These are phyloP conservation scores for Eupleurogrammus muticus DNA, from an alignment of 2,797 vertebrate genomes.

Conservation along the genomic window DNA sequence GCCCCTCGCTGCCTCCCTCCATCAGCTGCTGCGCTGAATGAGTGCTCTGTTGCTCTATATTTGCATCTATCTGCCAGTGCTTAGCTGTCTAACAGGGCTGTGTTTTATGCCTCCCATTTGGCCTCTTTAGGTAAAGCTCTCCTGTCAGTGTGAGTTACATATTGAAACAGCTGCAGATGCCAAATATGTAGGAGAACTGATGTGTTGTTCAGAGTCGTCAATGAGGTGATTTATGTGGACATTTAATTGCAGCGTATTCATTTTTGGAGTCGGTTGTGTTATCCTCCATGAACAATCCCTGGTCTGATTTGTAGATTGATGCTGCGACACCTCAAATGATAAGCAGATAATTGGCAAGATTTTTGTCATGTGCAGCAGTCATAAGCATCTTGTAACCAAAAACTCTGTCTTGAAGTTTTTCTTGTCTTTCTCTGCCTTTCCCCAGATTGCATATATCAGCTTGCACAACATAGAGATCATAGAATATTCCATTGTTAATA, in stretches of 20 bases:
- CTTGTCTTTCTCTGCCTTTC: not conserved
- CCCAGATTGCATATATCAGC: not conserved
- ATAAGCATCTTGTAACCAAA: not conserved
- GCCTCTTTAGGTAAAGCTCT: slow-evolving; percentile 1
- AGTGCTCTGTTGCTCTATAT: slow-evolving; percentile 65
- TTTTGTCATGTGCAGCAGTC: not conserved
- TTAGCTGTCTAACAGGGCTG: slow-evolving; percentile 28
- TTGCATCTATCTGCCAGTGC: slow-evolving; percentile 26
- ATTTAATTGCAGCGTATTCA: not conserved
- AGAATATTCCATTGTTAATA: slow-evolving; percentile 7
- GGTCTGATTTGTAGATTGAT: not conserved
- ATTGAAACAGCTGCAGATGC: not conserved
- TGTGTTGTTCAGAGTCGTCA: not conserved
- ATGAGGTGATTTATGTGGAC: not conserved
- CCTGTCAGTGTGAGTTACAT: not conserved
- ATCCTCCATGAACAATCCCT: not conserved
- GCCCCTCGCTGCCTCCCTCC: slow-evolving; percentile 7
- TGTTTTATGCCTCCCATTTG: slow-evolving; percentile 17
- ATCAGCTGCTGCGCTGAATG: slow-evolving; percentile 66
- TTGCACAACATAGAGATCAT: not conserved
- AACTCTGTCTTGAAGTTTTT: not conserved
- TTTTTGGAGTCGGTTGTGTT: not conserved
- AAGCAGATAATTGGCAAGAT: not conserved
- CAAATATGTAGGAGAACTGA: not conserved
- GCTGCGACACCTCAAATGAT: not conserved